Conservation (phyloP, 2,888 invertebrate genomes). For the Stenichneumon culpator region DNA sequence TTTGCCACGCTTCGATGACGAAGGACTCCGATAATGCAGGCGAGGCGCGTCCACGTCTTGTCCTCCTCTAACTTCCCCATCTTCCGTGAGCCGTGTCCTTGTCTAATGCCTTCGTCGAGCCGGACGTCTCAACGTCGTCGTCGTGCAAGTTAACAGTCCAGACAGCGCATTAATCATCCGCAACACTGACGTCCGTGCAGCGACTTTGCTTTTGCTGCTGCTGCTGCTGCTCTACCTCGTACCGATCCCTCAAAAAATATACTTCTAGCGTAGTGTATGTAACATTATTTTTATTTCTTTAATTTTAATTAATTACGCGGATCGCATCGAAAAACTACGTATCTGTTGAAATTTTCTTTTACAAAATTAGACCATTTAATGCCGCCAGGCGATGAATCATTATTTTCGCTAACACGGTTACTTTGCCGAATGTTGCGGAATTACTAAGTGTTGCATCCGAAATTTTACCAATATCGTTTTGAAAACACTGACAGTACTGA, state of each 20-base stretch:
- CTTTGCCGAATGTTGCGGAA: neutral
- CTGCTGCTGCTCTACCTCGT: slow-evolving; percentile 7
- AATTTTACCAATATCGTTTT: neutral
- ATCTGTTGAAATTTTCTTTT: neutral
- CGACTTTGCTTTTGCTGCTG: slow-evolving; percentile 40
- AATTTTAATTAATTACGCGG: neutral
- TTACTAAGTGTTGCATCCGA: neutral
- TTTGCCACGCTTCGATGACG: slow-evolving; percentile 66
- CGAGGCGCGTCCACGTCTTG: slow-evolving; percentile 45
- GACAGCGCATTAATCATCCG: slow-evolving; percentile 69
- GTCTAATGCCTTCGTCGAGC: slow-evolving; percentile 37
- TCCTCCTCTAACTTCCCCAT: slow-evolving; percentile 29
- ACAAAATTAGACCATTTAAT: neutral
- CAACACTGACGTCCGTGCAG: slow-evolving; percentile 55
- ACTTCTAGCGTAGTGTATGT: slow-evolving; percentile 3
- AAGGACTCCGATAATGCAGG: slow-evolving; percentile 70
- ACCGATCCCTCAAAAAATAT: slow-evolving; percentile 44
- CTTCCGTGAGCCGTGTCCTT: slow-evolving; percentile 20
- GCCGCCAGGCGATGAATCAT: neutral
- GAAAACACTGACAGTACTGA: too few relatives aligned
- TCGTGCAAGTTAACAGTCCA: slow-evolving; percentile 68
- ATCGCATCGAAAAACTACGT: too few relatives aligned
- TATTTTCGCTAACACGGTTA: neutral
- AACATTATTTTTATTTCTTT: slow-evolving; percentile 17
- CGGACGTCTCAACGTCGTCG: slow-evolving; percentile 61